Percentiles rank a stretch among this genome's conserved stretches.
These are phyloP conservation scores for Eudasyphora cyanicolor DNA, from an alignment of 2,888 invertebrate species.

Conservation along the genomic window DNA sequence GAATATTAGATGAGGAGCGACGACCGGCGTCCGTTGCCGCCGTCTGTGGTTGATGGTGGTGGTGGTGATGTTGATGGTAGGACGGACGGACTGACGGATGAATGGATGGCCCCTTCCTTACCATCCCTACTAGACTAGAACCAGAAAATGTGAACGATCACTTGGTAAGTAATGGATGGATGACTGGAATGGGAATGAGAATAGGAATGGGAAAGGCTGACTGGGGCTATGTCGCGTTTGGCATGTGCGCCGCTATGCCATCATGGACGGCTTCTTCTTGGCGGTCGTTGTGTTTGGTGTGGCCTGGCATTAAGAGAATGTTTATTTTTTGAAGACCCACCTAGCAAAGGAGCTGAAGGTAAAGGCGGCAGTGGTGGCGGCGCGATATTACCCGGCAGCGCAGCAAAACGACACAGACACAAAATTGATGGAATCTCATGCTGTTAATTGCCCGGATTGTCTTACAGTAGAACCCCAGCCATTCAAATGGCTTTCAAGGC, in stretches of 20 bases:
- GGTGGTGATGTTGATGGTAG: not conserved
- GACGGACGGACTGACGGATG: not conserved
- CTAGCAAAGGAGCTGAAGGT: not conserved
- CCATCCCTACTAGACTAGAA: not conserved
- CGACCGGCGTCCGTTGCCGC: not conserved
- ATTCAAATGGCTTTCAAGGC: not conserved
- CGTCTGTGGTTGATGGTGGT: not conserved
- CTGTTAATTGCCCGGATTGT: constrained; percentile 63
- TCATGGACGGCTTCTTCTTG: not conserved
- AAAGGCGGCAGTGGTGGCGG: not conserved
- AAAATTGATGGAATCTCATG: constrained; percentile 63
- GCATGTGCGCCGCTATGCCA: constrained; percentile 19
- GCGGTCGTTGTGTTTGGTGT: not conserved
- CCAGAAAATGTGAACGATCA: not conserved
- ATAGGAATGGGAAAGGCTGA: constrained; percentile 7
- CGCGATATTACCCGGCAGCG: not conserved
- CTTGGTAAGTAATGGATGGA: constrained; percentile 23
- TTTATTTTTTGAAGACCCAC: constrained; percentile 15
- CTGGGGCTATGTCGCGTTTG: constrained; percentile 8
- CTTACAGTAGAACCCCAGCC: constrained; percentile 26
- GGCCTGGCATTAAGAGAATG: constrained; percentile 18
- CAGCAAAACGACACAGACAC: constrained; percentile 24
- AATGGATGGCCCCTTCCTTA: not conserved
- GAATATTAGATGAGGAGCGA: constrained; percentile 25
- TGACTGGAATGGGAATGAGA: constrained; percentile 7